A percentile compares a stretch with the other conserved stretches of the same genome.
These are phyloP conservation scores for Hapalemur alaotrensis DNA, from an alignment of 2,797 vertebrate genomes.

Conservation along the genomic window DNA sequence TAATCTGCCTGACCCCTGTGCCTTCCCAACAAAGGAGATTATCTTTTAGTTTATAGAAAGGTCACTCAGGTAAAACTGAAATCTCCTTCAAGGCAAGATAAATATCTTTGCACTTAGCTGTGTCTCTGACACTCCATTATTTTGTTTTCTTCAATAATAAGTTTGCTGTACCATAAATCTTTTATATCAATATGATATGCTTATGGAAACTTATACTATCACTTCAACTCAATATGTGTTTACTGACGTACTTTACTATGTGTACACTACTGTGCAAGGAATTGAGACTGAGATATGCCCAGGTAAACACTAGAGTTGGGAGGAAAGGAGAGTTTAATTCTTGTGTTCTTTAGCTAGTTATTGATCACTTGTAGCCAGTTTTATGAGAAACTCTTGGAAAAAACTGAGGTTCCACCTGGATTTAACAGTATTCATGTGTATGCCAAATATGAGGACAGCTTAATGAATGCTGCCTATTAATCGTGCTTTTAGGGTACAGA, in stretches of 20 bases:
- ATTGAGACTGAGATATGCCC: not conserved
- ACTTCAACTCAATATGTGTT: not conserved
- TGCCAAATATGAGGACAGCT: not conserved
- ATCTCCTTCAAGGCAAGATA: slow-evolving; percentile 10
- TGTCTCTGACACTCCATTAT: not conserved
- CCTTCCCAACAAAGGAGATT: slow-evolving; percentile 46
- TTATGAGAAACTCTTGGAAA: not conserved
- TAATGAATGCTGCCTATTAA: not conserved
- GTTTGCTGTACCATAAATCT: not conserved
- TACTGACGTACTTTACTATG: not conserved
- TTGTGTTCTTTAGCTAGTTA: not conserved
- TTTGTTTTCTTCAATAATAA: slow-evolving; percentile 15
- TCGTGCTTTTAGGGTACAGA: not conserved
- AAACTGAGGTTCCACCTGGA: not conserved
- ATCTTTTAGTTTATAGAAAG: slow-evolving; percentile 40
- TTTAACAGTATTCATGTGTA: not conserved
- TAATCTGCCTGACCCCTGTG: slow-evolving; percentile 3
- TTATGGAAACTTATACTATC: not conserved
- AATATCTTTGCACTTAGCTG: slow-evolving; percentile 2
- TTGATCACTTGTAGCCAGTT: not conserved
- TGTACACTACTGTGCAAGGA: not conserved
- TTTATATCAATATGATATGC: not conserved
- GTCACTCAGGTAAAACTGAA: slow-evolving; percentile 9
- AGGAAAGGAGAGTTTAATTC: not conserved
- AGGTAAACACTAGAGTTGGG: not conserved